Evolutionary conservation across 2,797 vertebrate genomes (phyloP).

Genomic region (Lagorchestes hirsutus): DNA sequence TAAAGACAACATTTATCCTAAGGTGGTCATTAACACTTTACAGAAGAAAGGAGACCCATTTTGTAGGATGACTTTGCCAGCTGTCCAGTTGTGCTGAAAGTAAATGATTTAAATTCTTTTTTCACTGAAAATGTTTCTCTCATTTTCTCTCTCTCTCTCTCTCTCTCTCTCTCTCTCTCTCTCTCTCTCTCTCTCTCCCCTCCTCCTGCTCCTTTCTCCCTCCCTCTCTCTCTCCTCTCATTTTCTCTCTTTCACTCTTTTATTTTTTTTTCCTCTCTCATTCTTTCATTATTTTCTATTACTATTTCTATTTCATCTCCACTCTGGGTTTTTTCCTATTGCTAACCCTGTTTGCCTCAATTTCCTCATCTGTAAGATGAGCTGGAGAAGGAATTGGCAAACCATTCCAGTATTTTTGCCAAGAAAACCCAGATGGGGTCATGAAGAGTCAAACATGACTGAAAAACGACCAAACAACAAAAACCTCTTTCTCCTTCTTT

Average conservation of each 20-base stretch:
- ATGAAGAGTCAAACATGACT: neutral
- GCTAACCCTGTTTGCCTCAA: neutral
- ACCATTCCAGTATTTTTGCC: neutral
- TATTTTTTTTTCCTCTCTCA: neutral
- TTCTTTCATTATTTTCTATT: neutral
- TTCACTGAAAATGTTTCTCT: neutral
- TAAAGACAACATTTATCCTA: slow-evolving; percentile 51
- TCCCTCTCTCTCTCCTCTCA: neutral
- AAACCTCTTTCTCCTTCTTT: neutral
- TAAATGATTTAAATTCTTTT: neutral
- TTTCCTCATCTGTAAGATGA: neutral
- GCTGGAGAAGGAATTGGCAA: neutral
- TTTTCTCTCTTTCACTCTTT: too few species aligned
- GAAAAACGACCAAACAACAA: neutral
- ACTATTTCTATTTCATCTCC: neutral
- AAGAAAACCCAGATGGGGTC: neutral
- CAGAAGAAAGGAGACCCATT: neutral
- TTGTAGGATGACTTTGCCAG: slow-evolving; percentile 10
- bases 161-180: neutral
- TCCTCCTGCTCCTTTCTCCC: too few species aligned
- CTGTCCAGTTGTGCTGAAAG: neutral
- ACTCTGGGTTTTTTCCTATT: neutral
- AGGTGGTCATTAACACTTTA: slow-evolving; percentile 18
- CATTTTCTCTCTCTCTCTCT: too few species aligned
- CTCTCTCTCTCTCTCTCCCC: too few species aligned